Base-by-base conservation (phyloP, 2,888 invertebrate species). In the Drosophila longiperda region DNA sequence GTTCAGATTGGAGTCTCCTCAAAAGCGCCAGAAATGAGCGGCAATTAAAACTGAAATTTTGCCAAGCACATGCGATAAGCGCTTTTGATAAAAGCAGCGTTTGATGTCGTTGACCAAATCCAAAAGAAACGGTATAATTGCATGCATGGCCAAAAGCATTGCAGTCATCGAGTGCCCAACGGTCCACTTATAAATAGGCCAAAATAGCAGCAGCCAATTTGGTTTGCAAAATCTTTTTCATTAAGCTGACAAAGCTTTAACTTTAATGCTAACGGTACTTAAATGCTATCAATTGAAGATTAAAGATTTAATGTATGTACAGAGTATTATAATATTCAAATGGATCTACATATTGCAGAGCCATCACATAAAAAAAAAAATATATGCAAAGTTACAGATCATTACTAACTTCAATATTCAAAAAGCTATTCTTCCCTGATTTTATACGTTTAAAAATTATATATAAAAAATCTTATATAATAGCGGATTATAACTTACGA, bases 21-120 rank as follows among this genome's bases (percentile, higher is more conserved):
- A 64, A 42, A 59, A 20, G 34, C 57, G 42, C 20, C 55, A 60
- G 32, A 73, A 89, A 82, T 82, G 82, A 80, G 63, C 80, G 53
- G 78, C 90, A 85, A 85, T 87, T 85, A 87, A 87, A 77, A 73
- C 23, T 49, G 53, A 77, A 84, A 82, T 17, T 54, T 76, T 82
- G 54, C 70, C 78, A 66, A 66, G 55, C 63, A 71, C 68, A 59
- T 60, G 85, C 70, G 88, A 80, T 74, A 87, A 83, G 50, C 42
- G 70, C 53, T 49, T 54, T 66, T 71, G 84, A 83, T 87, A 78
- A 72, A 83, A 70, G 34, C 23, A 15, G 23, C 66, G 75, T 87
- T 83, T 87, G 85, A 87, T 75, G 87, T 70, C 70, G 48, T 61
- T 55, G 54, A 15, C 49, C 55, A 59, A 60, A 58, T 20, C 12